These are phyloP conservation scores for Hirtodrosophila duncani DNA, from an alignment of 2,888 invertebrate genomes.

Conservation along the genomic window DNA sequence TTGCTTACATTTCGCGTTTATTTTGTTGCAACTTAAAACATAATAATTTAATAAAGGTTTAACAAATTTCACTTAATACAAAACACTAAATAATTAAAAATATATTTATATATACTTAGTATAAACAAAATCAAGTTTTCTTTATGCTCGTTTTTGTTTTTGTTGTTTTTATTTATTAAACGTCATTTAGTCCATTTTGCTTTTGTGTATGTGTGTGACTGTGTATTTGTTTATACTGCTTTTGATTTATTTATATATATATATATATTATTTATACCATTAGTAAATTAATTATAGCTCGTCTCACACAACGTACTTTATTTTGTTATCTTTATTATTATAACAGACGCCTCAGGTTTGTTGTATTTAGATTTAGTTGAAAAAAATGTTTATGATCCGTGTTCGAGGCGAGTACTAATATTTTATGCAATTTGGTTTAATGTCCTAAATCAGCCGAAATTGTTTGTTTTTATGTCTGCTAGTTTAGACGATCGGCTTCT, in stretches of 20 bases:
- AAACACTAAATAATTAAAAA: slow-evolving; percentile 72
- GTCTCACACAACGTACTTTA: no score
- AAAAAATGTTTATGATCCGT: slow-evolving; percentile 29
- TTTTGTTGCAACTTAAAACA: slow-evolving; percentile 71
- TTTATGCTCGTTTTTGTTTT: slow-evolving; percentile 37
- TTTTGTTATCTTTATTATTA: slow-evolving; percentile 18
- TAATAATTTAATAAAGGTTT: slow-evolving; percentile 73
- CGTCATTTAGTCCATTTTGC: slow-evolving; percentile 51
- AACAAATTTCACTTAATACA: slow-evolving; percentile 73
- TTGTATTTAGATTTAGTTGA: slow-evolving; percentile 17
- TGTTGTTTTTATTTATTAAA: background rate
- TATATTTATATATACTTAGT: slow-evolving; percentile 63
- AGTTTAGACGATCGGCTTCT: background rate
- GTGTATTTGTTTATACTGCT: slow-evolving; percentile 47
- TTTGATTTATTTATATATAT: slow-evolving; percentile 5
- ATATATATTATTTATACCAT: no score
- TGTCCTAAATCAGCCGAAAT: slow-evolving; percentile 34
- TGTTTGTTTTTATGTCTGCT: slow-evolving; percentile 21
- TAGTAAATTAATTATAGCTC: no score
- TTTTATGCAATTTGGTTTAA: slow-evolving; percentile 34
- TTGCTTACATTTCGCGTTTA: slow-evolving; percentile 69
- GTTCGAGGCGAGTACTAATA: slow-evolving; percentile 33
- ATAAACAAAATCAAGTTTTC: slow-evolving; percentile 71
- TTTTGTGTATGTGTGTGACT: slow-evolving; percentile 48
- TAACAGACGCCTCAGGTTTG: slow-evolving; percentile 25